Percentiles rank a stretch among this genome's conserved stretches.
phyloP scores from a whole-genome alignment of 2,888 invertebrate genomes.

The Charanyca ferruginea region DNA sequence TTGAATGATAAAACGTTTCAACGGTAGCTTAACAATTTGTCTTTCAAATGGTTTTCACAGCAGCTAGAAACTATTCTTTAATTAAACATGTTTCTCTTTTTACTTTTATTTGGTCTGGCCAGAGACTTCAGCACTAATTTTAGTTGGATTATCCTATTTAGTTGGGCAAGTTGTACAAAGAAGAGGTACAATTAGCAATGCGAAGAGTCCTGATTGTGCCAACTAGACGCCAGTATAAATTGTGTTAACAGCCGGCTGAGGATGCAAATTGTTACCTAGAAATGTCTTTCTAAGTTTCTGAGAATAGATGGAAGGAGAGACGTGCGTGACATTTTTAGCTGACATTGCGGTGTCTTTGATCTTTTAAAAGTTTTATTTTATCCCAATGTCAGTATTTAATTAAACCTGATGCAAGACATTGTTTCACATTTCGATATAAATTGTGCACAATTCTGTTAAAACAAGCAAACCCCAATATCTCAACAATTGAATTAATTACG shows the following conservation, averaged over 20 bases:
- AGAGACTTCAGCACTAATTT: constrained; percentile 63
- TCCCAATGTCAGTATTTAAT: too few species aligned
- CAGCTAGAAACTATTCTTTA: constrained; percentile 14
- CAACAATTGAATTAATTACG: too few species aligned
- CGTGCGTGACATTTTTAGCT: constrained; percentile 31
- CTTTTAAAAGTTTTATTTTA: not conserved
- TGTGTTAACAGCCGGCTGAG: constrained; percentile 78
- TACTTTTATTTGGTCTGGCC: constrained; percentile 41
- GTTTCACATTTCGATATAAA: too few species aligned
- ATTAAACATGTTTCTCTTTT: constrained; percentile 40
- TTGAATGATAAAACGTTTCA: too few species aligned
- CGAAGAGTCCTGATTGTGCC: constrained; percentile 80
- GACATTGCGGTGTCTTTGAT: constrained; percentile 17
- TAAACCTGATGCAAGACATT: too few species aligned
- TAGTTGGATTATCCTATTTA: constrained; percentile 73
- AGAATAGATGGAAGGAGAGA: constrained; percentile 14
- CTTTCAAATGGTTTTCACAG: constrained; percentile 21
- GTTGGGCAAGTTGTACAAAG: constrained; percentile 71
- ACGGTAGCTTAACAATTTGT: too few species aligned
- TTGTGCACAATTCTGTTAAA: too few species aligned
- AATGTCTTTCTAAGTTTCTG: constrained; percentile 45
- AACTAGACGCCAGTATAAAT: constrained; percentile 78
- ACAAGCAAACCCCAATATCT: too few species aligned
- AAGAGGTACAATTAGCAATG: constrained; percentile 84
- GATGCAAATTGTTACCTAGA: constrained; percentile 62